Evolutionary conservation across 2,113 vertebrate genomes (phyloP).

Genomic region (Myiopsitta monachus): DNA sequence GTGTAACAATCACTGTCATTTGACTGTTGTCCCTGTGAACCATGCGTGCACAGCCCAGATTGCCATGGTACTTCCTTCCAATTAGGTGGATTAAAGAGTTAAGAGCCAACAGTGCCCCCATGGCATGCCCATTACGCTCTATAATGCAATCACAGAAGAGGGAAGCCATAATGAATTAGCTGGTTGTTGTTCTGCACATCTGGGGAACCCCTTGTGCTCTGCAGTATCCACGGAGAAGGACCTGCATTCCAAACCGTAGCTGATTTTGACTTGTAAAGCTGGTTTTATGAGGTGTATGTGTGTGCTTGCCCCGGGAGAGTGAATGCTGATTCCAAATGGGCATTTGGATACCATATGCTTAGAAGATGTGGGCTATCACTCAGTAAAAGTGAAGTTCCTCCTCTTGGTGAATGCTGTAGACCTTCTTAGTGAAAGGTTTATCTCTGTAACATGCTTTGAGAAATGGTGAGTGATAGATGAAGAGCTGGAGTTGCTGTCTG

Average conservation of each 20-base stretch:
- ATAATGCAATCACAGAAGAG: neutral
- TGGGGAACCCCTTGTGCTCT: constrained; percentile 19
- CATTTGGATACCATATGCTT: constrained; percentile 62
- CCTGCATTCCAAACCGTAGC: neutral
- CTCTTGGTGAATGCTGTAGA: neutral
- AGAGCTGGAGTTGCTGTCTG: neutral
- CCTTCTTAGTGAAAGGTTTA: neutral
- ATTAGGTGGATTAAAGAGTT: neutral
- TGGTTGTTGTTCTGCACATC: neutral
- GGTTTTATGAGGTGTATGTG: constrained; percentile 60
- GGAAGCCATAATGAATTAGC: neutral
- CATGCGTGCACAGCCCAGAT: accelerated
- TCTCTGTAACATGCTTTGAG: neutral
- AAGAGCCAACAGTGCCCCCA: neutral
- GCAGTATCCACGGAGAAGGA: neutral
- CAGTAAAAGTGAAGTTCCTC: neutral
- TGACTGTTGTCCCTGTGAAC: neutral
- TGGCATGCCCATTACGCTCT: neutral
- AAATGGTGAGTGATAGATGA: neutral
- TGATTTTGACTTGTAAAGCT: constrained; percentile 51
- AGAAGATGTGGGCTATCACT: neutral
- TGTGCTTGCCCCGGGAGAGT: neutral
- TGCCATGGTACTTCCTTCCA: neutral
- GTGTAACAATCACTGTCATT: neutral
- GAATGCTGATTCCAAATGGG: neutral